These are phyloP conservation scores for Tridacna crocea DNA, from an alignment of 2,888 invertebrate species.

Conservation along the genomic window DNA sequence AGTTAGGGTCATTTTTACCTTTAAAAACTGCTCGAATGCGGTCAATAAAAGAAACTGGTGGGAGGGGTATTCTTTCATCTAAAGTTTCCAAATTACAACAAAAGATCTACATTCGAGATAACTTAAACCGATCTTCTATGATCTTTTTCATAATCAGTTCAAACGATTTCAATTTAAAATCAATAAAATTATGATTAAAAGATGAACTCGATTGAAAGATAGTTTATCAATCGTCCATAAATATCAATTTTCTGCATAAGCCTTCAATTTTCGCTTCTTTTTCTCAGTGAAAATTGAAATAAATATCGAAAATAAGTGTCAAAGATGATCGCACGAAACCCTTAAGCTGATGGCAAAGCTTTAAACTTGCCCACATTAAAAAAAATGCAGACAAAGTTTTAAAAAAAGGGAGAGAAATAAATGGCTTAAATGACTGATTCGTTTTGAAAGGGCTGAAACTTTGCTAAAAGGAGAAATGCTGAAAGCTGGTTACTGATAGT, in stretches of 20 bases:
- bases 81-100: neutral
- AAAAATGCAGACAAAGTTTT: too few species aligned
- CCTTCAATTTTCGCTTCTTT: neutral
- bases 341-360: too few species aligned
- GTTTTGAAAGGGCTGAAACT: neutral
- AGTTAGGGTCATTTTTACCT: too few species aligned
- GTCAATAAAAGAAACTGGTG: slow-evolving; percentile 1
- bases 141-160: slow-evolving; percentile 11
- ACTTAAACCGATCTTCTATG: neutral
- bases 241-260: slow-evolving; percentile 24
- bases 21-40: neutral
- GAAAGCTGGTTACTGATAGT: neutral
- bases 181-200: slow-evolving; percentile 19
- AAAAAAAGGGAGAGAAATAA: too few species aligned
- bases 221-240: slow-evolving; percentile 6
- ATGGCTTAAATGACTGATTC: too few species aligned
- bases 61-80: neutral
- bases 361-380: too few species aligned
- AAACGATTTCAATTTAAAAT: slow-evolving; percentile 22
- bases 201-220: slow-evolving; percentile 15
- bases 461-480: neutral
- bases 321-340: too few species aligned
- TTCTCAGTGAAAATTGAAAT: slow-evolving; percentile 18
- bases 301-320: neutral
- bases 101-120: slow-evolving; percentile 15